A percentile compares a stretch with the other conserved stretches of the same genome.
Evolutionary conservation across 2,113 vertebrate genomes (phyloP).

Genomic region (Pagrus major): DNA sequence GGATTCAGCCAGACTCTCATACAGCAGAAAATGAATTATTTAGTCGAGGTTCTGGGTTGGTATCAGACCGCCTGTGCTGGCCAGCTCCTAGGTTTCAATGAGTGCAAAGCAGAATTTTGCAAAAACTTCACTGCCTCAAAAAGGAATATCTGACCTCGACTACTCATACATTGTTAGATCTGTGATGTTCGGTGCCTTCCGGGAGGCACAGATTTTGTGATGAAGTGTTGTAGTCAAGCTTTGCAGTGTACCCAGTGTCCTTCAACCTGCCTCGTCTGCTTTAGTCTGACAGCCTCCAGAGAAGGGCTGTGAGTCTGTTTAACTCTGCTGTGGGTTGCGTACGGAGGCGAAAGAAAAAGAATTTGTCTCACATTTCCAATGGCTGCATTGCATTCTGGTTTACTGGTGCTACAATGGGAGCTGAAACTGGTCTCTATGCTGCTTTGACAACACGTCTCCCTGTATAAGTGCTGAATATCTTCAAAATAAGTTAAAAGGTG

Average conservation of each 20-base stretch:
- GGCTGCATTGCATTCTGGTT: not conserved
- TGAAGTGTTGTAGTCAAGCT: conserved; percentile 24
- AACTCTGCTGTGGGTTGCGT: not conserved
- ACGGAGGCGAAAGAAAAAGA: not conserved
- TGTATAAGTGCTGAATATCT: not conserved
- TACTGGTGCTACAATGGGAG: not conserved
- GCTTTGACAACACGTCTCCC: not conserved
- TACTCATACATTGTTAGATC: conserved; percentile 25
- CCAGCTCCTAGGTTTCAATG: conserved; percentile 12
- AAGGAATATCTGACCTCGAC: conserved; percentile 33
- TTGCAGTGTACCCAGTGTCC: conserved; percentile 27
- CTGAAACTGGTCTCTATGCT: not conserved
- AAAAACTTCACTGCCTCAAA: conserved; percentile 36
- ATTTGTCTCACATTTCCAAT: not conserved
- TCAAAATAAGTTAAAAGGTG: too few relatives aligned
- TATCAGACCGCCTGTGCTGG: conserved; percentile 1
- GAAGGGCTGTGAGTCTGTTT: conserved; percentile 3
- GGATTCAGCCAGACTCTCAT: not conserved
- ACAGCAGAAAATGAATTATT: conserved; percentile 46
- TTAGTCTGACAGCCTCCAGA: conserved; percentile 24
- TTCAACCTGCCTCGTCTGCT: conserved; percentile 48
- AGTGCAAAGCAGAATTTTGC: conserved; percentile 15
- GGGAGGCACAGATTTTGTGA: conserved; percentile 33
- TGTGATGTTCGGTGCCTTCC: conserved; percentile 30
- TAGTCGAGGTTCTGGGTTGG: conserved; percentile 15